Conservation (phyloP, 2,113 vertebrate genomes). For the Pardalotus punctatus region DNA sequence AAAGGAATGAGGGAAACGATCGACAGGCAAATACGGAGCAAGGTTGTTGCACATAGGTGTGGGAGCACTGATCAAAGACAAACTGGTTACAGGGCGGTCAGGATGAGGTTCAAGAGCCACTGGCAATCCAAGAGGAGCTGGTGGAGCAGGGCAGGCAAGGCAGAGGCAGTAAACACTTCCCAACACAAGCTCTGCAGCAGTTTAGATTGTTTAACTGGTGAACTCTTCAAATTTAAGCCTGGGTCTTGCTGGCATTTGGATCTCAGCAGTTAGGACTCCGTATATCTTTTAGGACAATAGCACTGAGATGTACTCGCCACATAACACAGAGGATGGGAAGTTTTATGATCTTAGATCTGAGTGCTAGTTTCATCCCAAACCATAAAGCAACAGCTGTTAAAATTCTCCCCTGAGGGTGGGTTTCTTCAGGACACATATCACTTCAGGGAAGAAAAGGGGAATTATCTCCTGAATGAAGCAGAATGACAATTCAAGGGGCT, state of each 20-base stretch:
- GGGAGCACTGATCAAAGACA: not conserved
- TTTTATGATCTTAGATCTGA: not conserved
- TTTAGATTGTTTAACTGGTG: not conserved
- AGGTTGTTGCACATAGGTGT: accelerated
- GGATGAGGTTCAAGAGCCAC: not conserved
- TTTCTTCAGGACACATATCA: not conserved
- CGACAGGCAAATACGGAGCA: accelerated
- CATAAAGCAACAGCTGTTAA: not conserved
- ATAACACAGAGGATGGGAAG: not conserved
- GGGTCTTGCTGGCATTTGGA: not conserved
- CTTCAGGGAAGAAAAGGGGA: not conserved
- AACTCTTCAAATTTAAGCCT: not conserved
- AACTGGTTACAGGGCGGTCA: not conserved
- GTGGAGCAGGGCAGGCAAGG: not conserved
- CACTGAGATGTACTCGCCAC: not conserved
- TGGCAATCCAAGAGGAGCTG: not conserved
- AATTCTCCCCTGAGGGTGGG: not conserved
- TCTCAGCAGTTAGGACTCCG: not conserved
- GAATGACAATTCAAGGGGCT: not conserved
- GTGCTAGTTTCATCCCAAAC: not conserved
- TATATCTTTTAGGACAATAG: not conserved
- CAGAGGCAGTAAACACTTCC: not conserved
- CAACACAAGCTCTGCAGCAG: not conserved
- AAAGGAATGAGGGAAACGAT: not conserved
- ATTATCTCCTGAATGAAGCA: not conserved